A percentile compares a stretch with the other conserved stretches of the same genome.
These are phyloP conservation scores for Lithobius niger DNA, from an alignment of 1,140 invertebrate genomes.

Conservation along the genomic window DNA sequence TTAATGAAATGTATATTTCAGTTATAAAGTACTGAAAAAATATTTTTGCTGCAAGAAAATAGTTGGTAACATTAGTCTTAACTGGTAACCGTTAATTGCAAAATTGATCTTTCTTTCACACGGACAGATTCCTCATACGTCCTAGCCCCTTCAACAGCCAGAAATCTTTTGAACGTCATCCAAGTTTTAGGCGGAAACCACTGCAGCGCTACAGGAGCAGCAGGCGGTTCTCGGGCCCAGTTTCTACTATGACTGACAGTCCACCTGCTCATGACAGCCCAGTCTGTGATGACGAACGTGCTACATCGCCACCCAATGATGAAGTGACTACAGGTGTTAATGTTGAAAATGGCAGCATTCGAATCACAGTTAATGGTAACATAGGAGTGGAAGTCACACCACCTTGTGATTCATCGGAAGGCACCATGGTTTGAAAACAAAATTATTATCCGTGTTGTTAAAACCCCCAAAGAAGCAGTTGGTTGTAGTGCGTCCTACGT, in stretches of 20 bases:
- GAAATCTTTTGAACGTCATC: constrained; percentile 78
- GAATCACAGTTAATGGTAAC: constrained; percentile 4
- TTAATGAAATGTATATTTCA: constrained; percentile 6
- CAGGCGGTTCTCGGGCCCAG: neutral
- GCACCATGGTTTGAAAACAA: constrained; percentile 3
- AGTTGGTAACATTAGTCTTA: neutral
- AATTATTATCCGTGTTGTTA: too few relatives aligned
- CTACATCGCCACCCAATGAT: neutral
- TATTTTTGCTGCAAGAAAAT: neutral
- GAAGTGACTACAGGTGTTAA: neutral
- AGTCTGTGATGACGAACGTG: too few relatives aligned
- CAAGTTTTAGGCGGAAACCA: constrained; percentile 9
- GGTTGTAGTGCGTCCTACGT: too few relatives aligned
- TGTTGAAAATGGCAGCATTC: constrained; percentile 10
- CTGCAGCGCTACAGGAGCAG: neutral
- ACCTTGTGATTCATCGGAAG: neutral
- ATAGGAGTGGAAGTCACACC: constrained; percentile 4
- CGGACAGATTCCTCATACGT: constrained; percentile 69
- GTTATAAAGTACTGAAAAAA: neutral
- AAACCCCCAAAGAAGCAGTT: too few relatives aligned
- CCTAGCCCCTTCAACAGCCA: constrained; percentile 84
- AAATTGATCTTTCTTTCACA: too few relatives aligned
- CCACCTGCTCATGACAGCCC: too few relatives aligned
- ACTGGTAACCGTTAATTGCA: too few relatives aligned
- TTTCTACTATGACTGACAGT: too few relatives aligned